A percentile compares a stretch with the other conserved stretches of the same genome.
Evolutionary conservation across 2,113 vertebrate genomes (phyloP).

Genomic region (Nipponia nippon): DNA sequence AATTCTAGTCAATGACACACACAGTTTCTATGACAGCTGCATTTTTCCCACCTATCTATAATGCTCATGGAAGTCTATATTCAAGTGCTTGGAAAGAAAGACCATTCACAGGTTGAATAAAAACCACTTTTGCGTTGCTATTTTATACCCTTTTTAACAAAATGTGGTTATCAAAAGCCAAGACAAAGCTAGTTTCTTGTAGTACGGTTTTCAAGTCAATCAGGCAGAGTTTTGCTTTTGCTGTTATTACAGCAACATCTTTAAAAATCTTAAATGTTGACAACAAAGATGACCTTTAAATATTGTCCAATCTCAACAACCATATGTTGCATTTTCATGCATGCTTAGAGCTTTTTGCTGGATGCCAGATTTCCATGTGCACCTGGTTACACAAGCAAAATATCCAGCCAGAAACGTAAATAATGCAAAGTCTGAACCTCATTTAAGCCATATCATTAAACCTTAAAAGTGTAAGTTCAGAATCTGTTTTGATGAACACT

Average conservation of each 20-base stretch:
- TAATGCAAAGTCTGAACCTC: not conserved
- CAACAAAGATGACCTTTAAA: not conserved
- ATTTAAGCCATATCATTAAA: not conserved
- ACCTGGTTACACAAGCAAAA: slow-evolving; percentile 68
- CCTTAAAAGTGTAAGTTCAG: not conserved
- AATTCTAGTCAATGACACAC: not conserved
- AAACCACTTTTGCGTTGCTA: not conserved
- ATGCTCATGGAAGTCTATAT: not conserved
- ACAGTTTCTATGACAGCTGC: not conserved
- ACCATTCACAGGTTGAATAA: not conserved
- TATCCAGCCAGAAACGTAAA: slow-evolving; percentile 44
- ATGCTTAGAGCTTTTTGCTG: not conserved
- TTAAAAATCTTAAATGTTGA: not conserved
- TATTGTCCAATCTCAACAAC: not conserved
- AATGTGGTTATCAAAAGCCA: not conserved
- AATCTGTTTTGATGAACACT: not conserved
- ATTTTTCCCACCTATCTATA: not conserved
- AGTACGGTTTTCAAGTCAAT: not conserved
- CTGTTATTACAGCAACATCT: not conserved
- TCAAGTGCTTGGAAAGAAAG: not conserved
- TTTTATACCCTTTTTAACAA: not conserved
- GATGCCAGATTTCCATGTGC: slow-evolving; percentile 50
- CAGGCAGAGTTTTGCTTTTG: slow-evolving; percentile 7
- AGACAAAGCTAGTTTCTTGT: not conserved
- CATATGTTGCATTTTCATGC: not conserved